Evolutionary conservation across 2,797 vertebrate species (phyloP), one percentile per base, ranked within the genome.

Genomic region (Lagorchestes hirsutus): DNA sequence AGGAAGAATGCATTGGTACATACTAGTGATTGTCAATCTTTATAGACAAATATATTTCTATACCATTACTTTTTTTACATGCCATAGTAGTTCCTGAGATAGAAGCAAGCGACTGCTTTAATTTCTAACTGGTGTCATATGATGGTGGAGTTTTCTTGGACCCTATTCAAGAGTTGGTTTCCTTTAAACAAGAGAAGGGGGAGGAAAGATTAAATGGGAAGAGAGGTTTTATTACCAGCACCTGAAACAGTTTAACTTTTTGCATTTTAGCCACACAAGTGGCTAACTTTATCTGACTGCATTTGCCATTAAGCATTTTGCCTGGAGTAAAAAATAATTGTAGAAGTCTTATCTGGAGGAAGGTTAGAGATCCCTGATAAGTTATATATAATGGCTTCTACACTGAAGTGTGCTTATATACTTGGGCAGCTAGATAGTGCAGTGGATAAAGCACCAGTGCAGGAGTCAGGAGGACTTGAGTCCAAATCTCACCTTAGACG

Each of bases 21-120:
- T 16, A 29, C 5, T 82, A 95, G 55, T 95, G 92, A 95, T 97
- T 97, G 96, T 96, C 94, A 82, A 54, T 94, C 82, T 97, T 96
- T 97, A 90, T 97, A 92, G 94, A 94, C 92, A 1, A 40, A 13
- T 96, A 46, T 92, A 90, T 91, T 97, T 29, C n/a, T 90, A 95
- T 56, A 90, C 92, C 87, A 92, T 94, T 95, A 10, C 34, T 91
- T 92, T 24, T 55, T 94, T 57, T 92, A 91, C 97, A 50, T 93
- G 62, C 59, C 28, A 14, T 54, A 95, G 93, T 46, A 11, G 93
- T 82, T 54, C 52, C 82, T 95, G 67, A 92, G 50, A 52, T 93
- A 40, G 50, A 93, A 54, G 34, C 40, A n/a, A 91, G 91, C 55
- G 91, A 29, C 87, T 93, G 57, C n/a, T 24, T 2, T 82, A 55